phyloP scores from a whole-genome alignment of 2,113 vertebrate genomes.

The Chionomys nivalis region DNA sequence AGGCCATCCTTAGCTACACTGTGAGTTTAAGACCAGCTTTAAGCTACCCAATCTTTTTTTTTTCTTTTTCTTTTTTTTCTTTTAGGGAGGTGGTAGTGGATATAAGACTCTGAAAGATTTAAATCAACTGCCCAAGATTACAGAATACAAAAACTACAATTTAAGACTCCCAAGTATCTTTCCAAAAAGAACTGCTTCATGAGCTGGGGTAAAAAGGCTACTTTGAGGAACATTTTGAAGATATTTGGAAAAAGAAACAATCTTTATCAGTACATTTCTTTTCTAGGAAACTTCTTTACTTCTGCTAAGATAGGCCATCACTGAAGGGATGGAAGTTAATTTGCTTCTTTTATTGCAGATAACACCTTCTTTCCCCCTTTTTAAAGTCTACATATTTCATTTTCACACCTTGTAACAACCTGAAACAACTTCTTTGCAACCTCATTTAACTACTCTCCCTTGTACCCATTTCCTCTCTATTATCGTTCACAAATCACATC shows the following conservation, averaged over 20 bases:
- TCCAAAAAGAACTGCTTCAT: constrained; percentile 58
- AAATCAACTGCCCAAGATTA: constrained; percentile 31
- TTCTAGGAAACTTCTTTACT: not conserved
- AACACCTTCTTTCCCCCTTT: not conserved
- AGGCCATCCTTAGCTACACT: not conserved
- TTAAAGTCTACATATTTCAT: not conserved
- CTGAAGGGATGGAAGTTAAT: constrained; percentile 21
- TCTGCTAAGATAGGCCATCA: constrained; percentile 1
- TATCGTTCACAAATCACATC: constrained; percentile 46
- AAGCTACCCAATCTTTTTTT: not conserved
- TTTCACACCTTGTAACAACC: constrained; percentile 12
- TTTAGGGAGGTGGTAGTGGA: too few relatives aligned
- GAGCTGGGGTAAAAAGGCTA: constrained; percentile 34
- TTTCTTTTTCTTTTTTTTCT: not conserved
- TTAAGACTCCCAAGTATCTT: constrained; percentile 36
- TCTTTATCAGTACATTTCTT: constrained; percentile 3
- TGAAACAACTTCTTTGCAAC: constrained; percentile 38
- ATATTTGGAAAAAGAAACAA: constrained; percentile 10
- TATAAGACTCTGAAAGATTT: not conserved
- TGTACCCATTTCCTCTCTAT: not conserved
- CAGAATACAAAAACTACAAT: constrained; percentile 33
- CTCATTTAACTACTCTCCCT: constrained; percentile 2
- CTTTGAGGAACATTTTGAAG: constrained; percentile 57
- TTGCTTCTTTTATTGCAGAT: constrained; percentile 40
- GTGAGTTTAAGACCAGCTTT: not conserved